Evolutionary conservation across 2,888 invertebrate species (phyloP).

Genomic region (Neelides folsomi): DNA sequence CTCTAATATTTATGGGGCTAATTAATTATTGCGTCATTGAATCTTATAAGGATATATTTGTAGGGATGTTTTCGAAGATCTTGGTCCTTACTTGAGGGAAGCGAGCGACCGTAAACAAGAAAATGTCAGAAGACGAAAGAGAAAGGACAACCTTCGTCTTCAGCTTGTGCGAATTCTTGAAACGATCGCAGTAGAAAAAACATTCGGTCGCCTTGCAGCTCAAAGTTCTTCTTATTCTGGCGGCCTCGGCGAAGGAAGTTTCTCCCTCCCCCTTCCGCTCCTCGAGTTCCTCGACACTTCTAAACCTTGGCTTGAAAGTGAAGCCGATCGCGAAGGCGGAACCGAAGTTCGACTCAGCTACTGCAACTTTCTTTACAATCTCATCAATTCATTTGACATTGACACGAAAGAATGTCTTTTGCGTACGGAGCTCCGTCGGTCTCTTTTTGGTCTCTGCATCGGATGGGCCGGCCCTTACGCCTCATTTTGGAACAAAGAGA

Average conservation of each 20-base stretch:
- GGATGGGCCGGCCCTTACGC: slow-evolving; percentile 87
- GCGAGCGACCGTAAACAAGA: slow-evolving; percentile 95
- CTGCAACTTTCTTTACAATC: slow-evolving; percentile 21
- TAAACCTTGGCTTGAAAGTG: slow-evolving; percentile 30
- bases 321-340: slow-evolving; percentile 31
- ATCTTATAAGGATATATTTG: neutral
- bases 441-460: slow-evolving; percentile 80
- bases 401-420: slow-evolving; percentile 50
- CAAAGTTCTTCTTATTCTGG: slow-evolving; percentile 15
- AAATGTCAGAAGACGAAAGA: slow-evolving; percentile 76
- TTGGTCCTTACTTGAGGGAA: slow-evolving; percentile 79
- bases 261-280: slow-evolving; percentile 18
- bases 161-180: slow-evolving; percentile 85
- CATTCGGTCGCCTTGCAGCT: slow-evolving; percentile 49
- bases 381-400: slow-evolving; percentile 28
- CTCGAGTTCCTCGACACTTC: slow-evolving; percentile 29
- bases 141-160: slow-evolving; percentile 80
- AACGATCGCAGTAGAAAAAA: slow-evolving; percentile 78
- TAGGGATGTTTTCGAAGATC: slow-evolving; percentile 92
- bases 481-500: slow-evolving; percentile 40
- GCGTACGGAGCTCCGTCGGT: slow-evolving; percentile 71
- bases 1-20: neutral
- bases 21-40: neutral
- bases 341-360: slow-evolving; percentile 29
- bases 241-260: slow-evolving; percentile 18